Conservation (phyloP, 2,888 invertebrate species). For the Selenia dentaria region DNA sequence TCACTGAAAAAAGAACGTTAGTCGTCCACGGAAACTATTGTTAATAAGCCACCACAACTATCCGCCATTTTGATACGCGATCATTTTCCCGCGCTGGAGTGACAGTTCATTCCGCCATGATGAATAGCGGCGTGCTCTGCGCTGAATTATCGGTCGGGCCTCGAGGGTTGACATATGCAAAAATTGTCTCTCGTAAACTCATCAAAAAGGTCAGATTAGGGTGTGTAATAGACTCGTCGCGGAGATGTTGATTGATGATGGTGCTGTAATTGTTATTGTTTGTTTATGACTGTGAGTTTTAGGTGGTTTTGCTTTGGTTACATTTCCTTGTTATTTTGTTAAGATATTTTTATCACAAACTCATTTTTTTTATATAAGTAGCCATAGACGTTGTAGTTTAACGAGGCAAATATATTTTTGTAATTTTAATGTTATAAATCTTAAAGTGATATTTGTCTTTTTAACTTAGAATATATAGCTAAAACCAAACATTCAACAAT, state of each 20-base stretch:
- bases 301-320: constrained; percentile 8
- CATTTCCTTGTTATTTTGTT: background rate
- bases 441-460: too few relatives aligned
- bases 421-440: too few relatives aligned
- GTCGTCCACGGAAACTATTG: too few relatives aligned
- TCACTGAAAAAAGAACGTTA: too few relatives aligned
- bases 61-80: constrained; percentile 59
- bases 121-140: constrained; percentile 63
- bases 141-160: constrained; percentile 72
- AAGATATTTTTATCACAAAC: too few relatives aligned
- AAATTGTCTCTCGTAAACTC: constrained; percentile 80
- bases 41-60: constrained; percentile 1
- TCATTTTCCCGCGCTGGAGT: constrained; percentile 63
- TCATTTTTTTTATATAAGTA: too few relatives aligned
- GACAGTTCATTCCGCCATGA: constrained; percentile 82
- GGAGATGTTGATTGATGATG: constrained; percentile 40
- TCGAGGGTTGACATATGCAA: constrained; percentile 79
- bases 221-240: constrained; percentile 60
- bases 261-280: constrained; percentile 35
- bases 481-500: too few relatives aligned
- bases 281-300: constrained; percentile 28
- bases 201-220: constrained; percentile 73
- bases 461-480: too few relatives aligned
- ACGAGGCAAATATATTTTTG: too few relatives aligned
- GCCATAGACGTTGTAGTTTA: too few relatives aligned